Evolutionary conservation across 1,140 invertebrate genomes (phyloP), one percentile per base, ranked within the genome.

Genomic region (Drosophila prosaltans): DNA sequence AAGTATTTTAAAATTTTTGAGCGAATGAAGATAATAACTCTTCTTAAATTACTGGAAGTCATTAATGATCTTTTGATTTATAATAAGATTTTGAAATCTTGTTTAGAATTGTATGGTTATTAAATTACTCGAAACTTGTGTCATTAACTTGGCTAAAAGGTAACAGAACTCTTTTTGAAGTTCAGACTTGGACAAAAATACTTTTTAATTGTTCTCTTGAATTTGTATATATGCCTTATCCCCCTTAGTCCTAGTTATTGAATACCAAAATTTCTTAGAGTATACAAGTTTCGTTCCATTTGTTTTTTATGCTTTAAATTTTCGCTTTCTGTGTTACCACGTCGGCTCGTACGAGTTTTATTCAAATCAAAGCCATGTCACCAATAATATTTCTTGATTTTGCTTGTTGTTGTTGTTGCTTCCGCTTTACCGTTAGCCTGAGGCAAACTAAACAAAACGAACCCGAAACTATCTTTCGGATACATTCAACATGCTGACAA

Each of bases 311-410:
- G 8, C 16, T 3, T 24, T 51, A 0, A 0, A 21, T 9, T 51
- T 9, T 51, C 9, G 59, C 39, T 64, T 43, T 55, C 21, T 26
- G 24, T 55, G 51, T 28, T 51, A 74, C 67, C 83, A 88, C 84
- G 73, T 80, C 73, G 78, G 39, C 16, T 30, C n/a, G 30, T 26
- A 3, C 28, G 10, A 10, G 30, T 30, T 45, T 59, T 51, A 55
- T 63, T 63, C 41, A 63, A 63, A 63, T 63, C 26, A 51, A 64
- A 48, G 62, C 62, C 40, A 64, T 64, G 43, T 48, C 43, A 48
- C 43, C 62, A 64, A 51, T 51, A 51, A 51, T 51, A 26, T 51
- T 51, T 26, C 45, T 51, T 4, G 45, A 51, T 51, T 51, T 26
- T 24, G 45, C 32, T 36, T 7, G 21, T 21, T 48, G 45, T 51